Base-by-base conservation (phyloP, 2,113 vertebrate genomes). In the Catharus fuscescens region DNA sequence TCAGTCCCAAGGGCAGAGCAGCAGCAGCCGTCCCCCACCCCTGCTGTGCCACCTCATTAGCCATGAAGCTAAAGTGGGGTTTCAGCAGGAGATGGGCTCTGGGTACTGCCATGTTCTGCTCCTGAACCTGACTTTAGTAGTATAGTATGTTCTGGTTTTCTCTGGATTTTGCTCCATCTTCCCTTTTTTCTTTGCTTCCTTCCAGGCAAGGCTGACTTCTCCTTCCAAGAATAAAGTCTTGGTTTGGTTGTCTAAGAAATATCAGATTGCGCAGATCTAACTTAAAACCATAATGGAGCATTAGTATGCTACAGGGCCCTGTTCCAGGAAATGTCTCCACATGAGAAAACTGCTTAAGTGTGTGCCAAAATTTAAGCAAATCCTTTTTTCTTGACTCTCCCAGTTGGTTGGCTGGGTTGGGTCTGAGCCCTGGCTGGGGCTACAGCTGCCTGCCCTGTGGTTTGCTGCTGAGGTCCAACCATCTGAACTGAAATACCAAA, bases 381-480 rank as follows among this genome's bases (percentile, higher is more conserved):
- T 76, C 14, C 2, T 66, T 76, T 85, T 85, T 69, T 47, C 70
- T 64, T 85, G 62, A 25, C 18, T 86, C 6, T 45, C 34, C 9
- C 17, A 16, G 42, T 31, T 2, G 6, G 34, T 42, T 74, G 56
- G 20, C 40, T 83, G 45, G 24, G 50, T 12, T 72, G 48, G 18
- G 81, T 72, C 61, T 14, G 10, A 80, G 76, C 44, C 45, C 74
- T 42, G 61, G 34, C 42, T 85, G 78, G 44, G 21, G 36, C 56
- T 83, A 25, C n/a, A 28, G 36, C 50, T 0, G 1, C 56, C 23
- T 1, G 2, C 24, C 28, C 70, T 71, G 38, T 0, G 0, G 19
- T 57, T 80, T 93, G 74, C 54, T 65, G 38, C 71, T 0, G 0
- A 67, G 70, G 40, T 87, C 57, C 1, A 14, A 5, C 40, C 21